Evolutionary conservation across 2,888 invertebrate species (phyloP).

Genomic region (Pinctada fucata): DNA sequence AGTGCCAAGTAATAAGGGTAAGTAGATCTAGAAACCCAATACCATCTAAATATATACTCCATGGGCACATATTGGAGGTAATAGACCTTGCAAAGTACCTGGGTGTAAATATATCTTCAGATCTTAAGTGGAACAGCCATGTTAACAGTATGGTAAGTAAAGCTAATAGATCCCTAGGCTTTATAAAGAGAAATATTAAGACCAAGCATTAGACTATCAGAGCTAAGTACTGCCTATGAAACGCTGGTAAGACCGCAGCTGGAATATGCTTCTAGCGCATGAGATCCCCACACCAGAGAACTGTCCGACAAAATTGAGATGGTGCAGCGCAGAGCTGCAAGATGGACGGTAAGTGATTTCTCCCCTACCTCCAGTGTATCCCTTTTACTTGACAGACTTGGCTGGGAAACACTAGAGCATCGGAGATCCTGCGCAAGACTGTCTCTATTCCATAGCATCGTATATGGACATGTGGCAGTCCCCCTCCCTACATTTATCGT

Average conservation of each 20-base stretch:
- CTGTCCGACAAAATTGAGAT: background rate
- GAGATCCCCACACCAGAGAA: background rate
- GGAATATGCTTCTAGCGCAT: background rate
- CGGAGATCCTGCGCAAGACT: no score
- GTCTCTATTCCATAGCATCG: no score
- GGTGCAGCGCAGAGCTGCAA: background rate
- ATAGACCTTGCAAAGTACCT: background rate
- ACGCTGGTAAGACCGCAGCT: background rate
- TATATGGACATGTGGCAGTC: background rate
- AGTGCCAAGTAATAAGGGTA: background rate
- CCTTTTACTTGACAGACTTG: no score
- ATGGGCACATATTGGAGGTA: background rate
- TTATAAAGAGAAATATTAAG: background rate
- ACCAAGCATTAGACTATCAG: background rate
- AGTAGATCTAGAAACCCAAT: background rate
- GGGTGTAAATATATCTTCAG: background rate
- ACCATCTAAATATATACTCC: background rate
- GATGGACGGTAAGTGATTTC: background rate
- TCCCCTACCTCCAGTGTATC: background rate
- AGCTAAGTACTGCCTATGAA: background rate
- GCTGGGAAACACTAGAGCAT: no score
- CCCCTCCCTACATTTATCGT: background rate
- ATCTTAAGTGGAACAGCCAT: background rate
- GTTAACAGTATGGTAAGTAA: background rate
- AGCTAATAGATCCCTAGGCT: slow-evolving; percentile 1